Evolutionary conservation across 2,797 vertebrate species (phyloP).

Genomic region (Chelon labrosus): DNA sequence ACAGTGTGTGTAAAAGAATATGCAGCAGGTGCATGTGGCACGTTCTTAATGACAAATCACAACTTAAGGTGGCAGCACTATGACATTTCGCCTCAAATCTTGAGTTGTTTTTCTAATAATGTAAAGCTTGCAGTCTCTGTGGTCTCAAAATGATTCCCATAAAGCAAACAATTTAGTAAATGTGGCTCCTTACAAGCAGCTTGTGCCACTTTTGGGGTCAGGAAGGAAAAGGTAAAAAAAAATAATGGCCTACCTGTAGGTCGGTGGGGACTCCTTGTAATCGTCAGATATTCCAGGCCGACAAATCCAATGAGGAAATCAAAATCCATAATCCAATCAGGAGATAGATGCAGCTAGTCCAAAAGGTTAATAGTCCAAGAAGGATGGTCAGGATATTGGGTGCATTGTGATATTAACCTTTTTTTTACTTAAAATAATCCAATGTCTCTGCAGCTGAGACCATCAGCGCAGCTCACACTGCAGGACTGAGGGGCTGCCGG

Average conservation of each 20-base stretch:
- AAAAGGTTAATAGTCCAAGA: conserved; percentile 27
- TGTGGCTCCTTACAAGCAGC: neutral
- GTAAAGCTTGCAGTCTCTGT: neutral
- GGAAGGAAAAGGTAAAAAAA: neutral
- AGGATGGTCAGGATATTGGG: neutral
- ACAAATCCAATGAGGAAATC: conserved; percentile 42
- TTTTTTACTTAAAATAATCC: conserved; percentile 22
- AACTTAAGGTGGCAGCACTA: neutral
- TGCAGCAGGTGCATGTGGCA: neutral
- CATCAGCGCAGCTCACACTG: conserved; percentile 13
- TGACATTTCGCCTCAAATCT: neutral
- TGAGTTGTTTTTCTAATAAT: neutral
- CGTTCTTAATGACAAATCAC: neutral
- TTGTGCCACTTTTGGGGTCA: neutral
- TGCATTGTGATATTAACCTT: neutral
- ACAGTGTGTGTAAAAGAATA: conserved; percentile 7
- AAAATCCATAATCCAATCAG: conserved; percentile 24
- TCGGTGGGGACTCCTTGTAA: neutral
- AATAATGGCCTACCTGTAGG: conserved; percentile 58
- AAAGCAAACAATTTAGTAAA: neutral
- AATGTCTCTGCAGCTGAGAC: neutral
- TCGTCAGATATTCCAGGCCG: neutral
- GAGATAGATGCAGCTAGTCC: neutral
- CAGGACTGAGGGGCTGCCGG: conserved; percentile 25
- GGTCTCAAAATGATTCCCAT: neutral